These are phyloP conservation scores for Artibeus jamaicensis DNA, from an alignment of 2,797 vertebrate genomes.

Conservation along the genomic window DNA sequence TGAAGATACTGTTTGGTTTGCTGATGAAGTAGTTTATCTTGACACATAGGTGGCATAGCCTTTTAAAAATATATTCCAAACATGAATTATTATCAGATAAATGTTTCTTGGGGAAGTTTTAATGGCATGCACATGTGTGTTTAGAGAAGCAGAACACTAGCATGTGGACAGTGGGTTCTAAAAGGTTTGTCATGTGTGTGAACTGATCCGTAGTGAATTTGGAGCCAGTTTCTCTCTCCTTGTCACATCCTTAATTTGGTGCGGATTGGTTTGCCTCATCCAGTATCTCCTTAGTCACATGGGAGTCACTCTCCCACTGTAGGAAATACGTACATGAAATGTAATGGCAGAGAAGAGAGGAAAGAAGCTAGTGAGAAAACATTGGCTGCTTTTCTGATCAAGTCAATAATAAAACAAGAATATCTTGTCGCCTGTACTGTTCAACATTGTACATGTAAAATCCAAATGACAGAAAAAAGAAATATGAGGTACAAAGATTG, in stretches of 20 bases:
- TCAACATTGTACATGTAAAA: neutral
- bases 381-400: neutral
- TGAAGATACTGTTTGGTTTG: neutral
- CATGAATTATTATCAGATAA: neutral
- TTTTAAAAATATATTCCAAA: neutral
- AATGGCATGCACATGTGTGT: neutral
- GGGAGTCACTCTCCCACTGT: neutral
- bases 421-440: neutral
- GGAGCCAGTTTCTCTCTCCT: neutral
- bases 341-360: neutral
- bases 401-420: neutral
- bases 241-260: neutral
- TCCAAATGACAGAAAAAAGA: neutral
- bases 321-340: neutral
- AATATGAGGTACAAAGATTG: neutral
- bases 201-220: neutral
- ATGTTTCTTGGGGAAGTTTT: neutral
- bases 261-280: neutral
- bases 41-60: neutral
- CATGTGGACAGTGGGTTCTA: neutral
- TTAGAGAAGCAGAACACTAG: neutral
- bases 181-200: neutral
- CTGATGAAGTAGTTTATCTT: neutral
- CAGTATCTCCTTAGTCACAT: neutral
- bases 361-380: neutral